These are phyloP conservation scores for Okamejei kenojei DNA, from an alignment of 2,797 vertebrate species.

Conservation along the genomic window DNA sequence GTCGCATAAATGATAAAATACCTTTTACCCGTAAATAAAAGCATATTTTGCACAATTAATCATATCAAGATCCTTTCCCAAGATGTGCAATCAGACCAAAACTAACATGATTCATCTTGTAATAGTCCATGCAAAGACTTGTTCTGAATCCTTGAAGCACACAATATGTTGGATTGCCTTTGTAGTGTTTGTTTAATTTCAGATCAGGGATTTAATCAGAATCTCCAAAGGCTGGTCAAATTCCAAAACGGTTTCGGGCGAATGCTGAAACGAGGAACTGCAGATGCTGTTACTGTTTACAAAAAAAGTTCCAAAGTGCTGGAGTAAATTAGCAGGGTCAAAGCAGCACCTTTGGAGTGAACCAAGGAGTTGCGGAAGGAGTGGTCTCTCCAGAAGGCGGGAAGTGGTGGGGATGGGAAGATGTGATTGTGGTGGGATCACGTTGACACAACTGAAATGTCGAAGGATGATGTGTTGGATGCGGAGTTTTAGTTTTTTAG, in stretches of 20 bases:
- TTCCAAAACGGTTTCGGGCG: not conserved
- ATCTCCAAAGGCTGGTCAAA: not conserved
- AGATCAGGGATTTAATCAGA: not conserved
- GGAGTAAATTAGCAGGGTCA: too few relatives aligned
- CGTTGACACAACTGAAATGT: too few relatives aligned
- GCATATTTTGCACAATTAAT: not conserved
- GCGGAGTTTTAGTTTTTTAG: too few relatives aligned
- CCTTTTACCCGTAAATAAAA: not conserved
- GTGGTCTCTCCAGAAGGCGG: too few relatives aligned
- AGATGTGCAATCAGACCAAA: not conserved
- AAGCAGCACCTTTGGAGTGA: too few relatives aligned
- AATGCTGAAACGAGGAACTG: not conserved
- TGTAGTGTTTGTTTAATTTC: not conserved
- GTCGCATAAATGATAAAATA: not conserved
- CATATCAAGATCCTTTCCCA: not conserved
- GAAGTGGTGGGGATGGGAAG: too few relatives aligned
- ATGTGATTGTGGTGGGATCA: too few relatives aligned
- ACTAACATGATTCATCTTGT: not conserved
- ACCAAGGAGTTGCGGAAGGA: too few relatives aligned
- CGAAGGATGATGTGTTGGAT: too few relatives aligned
- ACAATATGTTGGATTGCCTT: not conserved
- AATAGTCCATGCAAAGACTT: not conserved
- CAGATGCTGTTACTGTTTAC: too few relatives aligned
- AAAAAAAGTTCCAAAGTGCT: too few relatives aligned
- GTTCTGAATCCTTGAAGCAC: not conserved